Evolutionary conservation across 2,113 vertebrate species (phyloP), one percentile per base, ranked within the genome.

Genomic region (Misgurnus mizolepis): DNA sequence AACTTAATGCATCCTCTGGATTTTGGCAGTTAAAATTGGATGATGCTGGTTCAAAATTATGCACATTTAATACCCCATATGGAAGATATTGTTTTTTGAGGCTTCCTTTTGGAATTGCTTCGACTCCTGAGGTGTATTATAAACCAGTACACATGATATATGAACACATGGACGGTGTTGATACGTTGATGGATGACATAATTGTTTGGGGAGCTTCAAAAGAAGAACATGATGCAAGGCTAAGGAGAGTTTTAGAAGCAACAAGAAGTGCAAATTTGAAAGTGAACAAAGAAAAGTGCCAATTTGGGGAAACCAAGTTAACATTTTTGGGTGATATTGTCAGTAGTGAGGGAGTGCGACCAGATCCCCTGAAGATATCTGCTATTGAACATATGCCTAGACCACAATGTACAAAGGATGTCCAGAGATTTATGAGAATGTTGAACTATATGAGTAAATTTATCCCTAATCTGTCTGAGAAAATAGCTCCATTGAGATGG

Each of bases 111-210:
- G 81, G 70, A 8, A 85, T 66, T 18, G 34, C 40, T 7, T 80
- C 43, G 9, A 60, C 68, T 22, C 64, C 79, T 14, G 73, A 76
- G n/a, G 66, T 85, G 12, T 69, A 82, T 80, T 67, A 85, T 17
- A 85, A 84, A 53, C 84, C 45, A 8, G 45, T 76, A 0, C 53
- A 76, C 5, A 69, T 66, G 64, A 78, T 83, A 4, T 82, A 56
- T 76, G 64, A 83, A 17, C 78, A 79, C 5, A 1, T 76, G 4
- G 66, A 68, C 3, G 66, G 83, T 5, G 80, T 80, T 22, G 69
- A 82, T 14, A 85, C 79, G 6, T 83, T 22, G 76, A 82, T 64
- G 81, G 76, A 82, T 64, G 81, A 85, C 14, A 76, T 82, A 5
- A 82, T 80, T 3, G 41, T 80, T 4, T 77, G 41, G 41, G 68